Evolutionary conservation across 2,113 vertebrate species (phyloP).

Genomic region (Datnioides undecimradiatus): DNA sequence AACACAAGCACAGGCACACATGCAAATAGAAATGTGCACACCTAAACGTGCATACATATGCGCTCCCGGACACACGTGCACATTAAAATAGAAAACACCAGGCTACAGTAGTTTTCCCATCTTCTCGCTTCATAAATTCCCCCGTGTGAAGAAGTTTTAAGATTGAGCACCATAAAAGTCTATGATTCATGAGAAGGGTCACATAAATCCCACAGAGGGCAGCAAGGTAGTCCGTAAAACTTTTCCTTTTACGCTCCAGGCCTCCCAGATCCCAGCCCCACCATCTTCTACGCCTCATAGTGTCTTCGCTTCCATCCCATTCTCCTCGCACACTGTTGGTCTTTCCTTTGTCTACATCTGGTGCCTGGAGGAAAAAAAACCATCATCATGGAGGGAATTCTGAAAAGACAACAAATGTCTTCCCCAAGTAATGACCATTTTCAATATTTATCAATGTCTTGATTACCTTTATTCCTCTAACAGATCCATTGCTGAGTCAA

Average conservation of each 20-base stretch:
- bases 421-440: not conserved
- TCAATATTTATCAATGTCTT: not conserved
- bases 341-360: not conserved
- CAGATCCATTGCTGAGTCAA: not conserved
- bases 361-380: not conserved
- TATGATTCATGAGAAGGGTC: constrained; percentile 54
- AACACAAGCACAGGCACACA: not conserved
- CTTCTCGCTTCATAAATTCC: constrained; percentile 32
- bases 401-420: not conserved
- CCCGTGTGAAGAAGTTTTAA: constrained; percentile 28
- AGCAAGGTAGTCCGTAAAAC: constrained; percentile 35
- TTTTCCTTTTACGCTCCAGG: not conserved
- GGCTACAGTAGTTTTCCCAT: constrained; percentile 18
- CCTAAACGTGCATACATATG: not conserved
- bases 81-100: not conserved
- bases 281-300: not conserved
- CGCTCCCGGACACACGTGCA: too few relatives aligned
- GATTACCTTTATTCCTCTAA: not conserved
- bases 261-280: not conserved
- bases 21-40: not conserved
- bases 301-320: not conserved
- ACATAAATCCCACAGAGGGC: constrained; percentile 31
- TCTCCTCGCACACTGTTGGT: not conserved
- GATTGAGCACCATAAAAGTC: constrained; percentile 49
- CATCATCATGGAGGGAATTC: not conserved